These are phyloP conservation scores for Sarcophaga rosellei DNA, from an alignment of 2,888 invertebrate species.

Conservation along the genomic window DNA sequence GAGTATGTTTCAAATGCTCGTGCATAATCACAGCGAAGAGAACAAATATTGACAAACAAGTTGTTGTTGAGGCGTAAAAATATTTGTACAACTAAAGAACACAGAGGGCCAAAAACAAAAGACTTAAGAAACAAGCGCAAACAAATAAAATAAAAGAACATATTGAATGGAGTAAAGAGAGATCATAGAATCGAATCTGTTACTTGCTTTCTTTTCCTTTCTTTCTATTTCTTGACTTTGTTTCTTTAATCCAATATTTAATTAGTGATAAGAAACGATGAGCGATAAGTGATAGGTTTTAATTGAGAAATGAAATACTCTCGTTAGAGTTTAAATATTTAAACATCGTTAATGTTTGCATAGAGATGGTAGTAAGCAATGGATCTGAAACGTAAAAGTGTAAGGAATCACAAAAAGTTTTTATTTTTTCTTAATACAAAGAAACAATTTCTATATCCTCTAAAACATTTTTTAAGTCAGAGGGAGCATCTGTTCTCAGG, in stretches of 20 bases:
- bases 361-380: no score
- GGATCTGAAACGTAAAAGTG: not conserved
- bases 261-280: constrained; percentile 49
- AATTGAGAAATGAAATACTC: constrained; percentile 37
- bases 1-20: not conserved
- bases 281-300: constrained; percentile 20
- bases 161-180: not conserved
- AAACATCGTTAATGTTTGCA: not conserved
- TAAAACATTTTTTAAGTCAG: no score
- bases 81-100: constrained; percentile 24
- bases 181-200: constrained; percentile 19
- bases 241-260: constrained; percentile 26
- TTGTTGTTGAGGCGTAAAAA: constrained; percentile 66
- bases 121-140: not conserved
- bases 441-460: no score
- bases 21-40: constrained; percentile 47
- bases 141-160: not conserved
- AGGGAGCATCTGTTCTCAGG: no score
- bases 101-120: constrained; percentile 9
- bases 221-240: not conserved
- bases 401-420: no score
- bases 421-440: no score
- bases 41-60: constrained; percentile 65
- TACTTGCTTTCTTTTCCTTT: not conserved
- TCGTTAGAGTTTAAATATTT: constrained; percentile 11